Percentiles rank a stretch among this genome's conserved stretches.
phyloP scores from a whole-genome alignment of 2,888 invertebrate species.

The Amphipyra tragopoginis region DNA sequence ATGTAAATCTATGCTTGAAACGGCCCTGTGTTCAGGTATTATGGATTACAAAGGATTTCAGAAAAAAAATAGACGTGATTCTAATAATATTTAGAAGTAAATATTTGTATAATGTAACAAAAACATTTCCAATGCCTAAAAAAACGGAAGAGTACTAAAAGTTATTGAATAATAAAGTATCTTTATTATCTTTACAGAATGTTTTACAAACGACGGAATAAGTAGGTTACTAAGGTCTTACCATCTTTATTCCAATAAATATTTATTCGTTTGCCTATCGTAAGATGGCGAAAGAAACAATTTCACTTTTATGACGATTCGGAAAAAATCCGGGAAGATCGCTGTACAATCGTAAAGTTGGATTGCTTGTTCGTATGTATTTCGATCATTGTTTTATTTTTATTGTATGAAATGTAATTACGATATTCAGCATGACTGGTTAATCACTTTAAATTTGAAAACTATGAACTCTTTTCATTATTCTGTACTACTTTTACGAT shows the following conservation, averaged over 20 bases:
- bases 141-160: slow-evolving; percentile 22
- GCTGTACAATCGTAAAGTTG: slow-evolving; percentile 51
- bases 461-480: no score
- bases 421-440: no score
- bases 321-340: slow-evolving; percentile 41
- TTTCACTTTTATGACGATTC: slow-evolving; percentile 54
- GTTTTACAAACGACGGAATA: slow-evolving; percentile 47
- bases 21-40: no score
- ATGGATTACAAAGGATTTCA: no score
- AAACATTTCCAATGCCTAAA: slow-evolving; percentile 1
- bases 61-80: no score
- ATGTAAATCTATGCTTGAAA: no score
- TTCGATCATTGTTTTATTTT: slow-evolving; percentile 32
- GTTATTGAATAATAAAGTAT: slow-evolving; percentile 46
- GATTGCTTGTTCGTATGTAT: slow-evolving; percentile 52
- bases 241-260: slow-evolving; percentile 51
- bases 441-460: no score
- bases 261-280: slow-evolving; percentile 50
- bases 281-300: slow-evolving; percentile 41
- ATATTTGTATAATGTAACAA: neutral
- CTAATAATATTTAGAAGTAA: no score
- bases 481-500: no score
- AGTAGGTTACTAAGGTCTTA: slow-evolving; percentile 43
- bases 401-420: slow-evolving; percentile 27
- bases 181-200: slow-evolving; percentile 51